Conservation (phyloP, 1,140 invertebrate genomes). For the Diachasmimorpha longicaudata region DNA sequence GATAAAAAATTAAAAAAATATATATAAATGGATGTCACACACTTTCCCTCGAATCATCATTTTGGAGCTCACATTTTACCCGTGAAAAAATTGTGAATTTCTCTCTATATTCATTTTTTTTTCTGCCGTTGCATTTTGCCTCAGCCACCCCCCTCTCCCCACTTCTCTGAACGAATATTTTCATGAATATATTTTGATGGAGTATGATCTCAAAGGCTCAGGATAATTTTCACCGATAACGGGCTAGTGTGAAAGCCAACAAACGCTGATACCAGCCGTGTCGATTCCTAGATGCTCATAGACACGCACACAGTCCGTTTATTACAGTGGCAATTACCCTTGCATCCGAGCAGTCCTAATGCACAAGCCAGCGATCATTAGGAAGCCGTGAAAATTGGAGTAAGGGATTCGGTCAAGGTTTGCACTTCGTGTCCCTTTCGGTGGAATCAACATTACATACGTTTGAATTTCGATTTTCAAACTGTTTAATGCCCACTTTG, state of each 20-base stretch:
- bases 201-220: not conserved
- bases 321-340: not conserved
- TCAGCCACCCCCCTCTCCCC: too few relatives aligned
- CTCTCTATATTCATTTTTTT: too few relatives aligned
- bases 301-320: conserved; percentile 10
- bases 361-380: not conserved
- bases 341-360: not conserved
- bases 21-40: too few relatives aligned
- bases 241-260: not conserved
- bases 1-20: too few relatives aligned
- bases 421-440: not conserved
- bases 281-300: conserved; percentile 16
- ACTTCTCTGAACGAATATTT: not conserved
- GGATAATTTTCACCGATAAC: conserved; percentile 11
- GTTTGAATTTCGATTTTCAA: not conserved
- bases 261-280: not conserved
- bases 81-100: too few relatives aligned
- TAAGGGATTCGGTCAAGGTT: not conserved
- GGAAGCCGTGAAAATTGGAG: not conserved
- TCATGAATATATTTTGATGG: not conserved
- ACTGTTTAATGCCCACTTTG: not conserved
- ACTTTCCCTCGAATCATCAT: too few relatives aligned
- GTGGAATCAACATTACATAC: not conserved
- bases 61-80: too few relatives aligned
- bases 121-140: too few relatives aligned